phyloP scores from a whole-genome alignment of 23 tunicate genomes.

The Diplosoma virens region DNA sequence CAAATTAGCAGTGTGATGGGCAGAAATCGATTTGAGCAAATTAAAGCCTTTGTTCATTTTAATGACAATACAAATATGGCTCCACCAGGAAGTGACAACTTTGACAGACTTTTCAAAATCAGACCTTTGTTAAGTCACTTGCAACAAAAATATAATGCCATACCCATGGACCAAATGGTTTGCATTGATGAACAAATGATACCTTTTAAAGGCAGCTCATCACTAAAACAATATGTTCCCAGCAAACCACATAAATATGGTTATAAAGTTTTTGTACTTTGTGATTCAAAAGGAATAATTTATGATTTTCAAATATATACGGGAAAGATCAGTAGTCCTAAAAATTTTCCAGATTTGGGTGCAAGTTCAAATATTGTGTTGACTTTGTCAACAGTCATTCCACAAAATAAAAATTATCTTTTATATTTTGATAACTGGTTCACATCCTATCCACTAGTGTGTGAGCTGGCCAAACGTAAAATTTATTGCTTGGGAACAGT shows the following conservation, averaged over 20 bases:
- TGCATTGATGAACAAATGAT: slow-evolving; percentile 23
- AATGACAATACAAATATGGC: not conserved
- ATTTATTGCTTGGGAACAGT: slow-evolving; percentile 23
- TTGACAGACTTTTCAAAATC: not conserved
- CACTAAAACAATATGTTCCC: not conserved
- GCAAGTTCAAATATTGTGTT: slow-evolving; percentile 25
- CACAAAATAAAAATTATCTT: not conserved
- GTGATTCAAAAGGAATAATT: not conserved
- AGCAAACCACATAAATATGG: slow-evolving; percentile 13
- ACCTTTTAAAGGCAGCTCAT: slow-evolving; percentile 5
- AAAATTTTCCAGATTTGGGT: not conserved
- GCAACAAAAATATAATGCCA: not conserved
- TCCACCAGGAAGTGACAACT: not conserved
- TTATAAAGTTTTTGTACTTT: slow-evolving; percentile 16
- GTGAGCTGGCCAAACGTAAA: not conserved
- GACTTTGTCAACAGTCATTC: not conserved
- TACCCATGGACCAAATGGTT: not conserved
- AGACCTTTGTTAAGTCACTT: not conserved
- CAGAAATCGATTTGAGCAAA: not conserved
- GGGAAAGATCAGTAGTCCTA: slow-evolving; percentile 1
- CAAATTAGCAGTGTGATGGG: not conserved
- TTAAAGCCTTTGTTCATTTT: not conserved
- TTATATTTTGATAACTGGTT: slow-evolving; percentile 26
- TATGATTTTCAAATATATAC: slow-evolving; percentile 5
- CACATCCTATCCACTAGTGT: not conserved